Conservation (phyloP, 2,113 vertebrate genomes). For the Formicarius rufipectus region DNA sequence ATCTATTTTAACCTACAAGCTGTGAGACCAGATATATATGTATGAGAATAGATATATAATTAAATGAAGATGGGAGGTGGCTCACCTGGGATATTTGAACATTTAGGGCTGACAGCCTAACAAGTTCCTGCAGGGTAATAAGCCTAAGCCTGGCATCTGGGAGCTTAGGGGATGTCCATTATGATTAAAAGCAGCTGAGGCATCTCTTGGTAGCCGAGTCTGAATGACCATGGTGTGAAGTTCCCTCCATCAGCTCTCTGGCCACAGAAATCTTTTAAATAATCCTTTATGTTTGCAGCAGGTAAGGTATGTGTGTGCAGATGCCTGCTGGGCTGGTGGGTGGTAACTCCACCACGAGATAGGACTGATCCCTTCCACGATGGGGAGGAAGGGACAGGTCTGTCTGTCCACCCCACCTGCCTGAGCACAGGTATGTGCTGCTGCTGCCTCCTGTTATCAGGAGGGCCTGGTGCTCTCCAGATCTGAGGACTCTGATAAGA, state of each 20-base stretch:
- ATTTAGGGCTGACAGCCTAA: constrained; percentile 16
- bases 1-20: not conserved
- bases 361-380: not conserved
- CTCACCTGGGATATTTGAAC: constrained; percentile 23
- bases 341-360: not conserved
- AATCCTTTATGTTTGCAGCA: fast-evolving
- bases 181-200: constrained; percentile 14
- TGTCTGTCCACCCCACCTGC: no score
- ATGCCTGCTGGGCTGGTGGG: fast-evolving
- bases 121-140: constrained; percentile 33
- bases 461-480: not conserved
- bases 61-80: constrained; percentile 11
- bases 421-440: fast-evolving
- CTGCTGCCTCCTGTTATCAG: not conserved
- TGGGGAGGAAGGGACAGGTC: no score
- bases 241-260: not conserved
- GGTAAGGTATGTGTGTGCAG: fast-evolving
- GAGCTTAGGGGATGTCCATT: not conserved
- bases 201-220: not conserved
- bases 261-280: not conserved
- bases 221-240: not conserved
- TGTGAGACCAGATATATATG: fast-evolving
- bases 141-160: not conserved
- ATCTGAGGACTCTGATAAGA: fast-evolving
- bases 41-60: not conserved